phyloP scores from a whole-genome alignment of 2,797 vertebrate species.

The Arnoldichthys spilopterus region DNA sequence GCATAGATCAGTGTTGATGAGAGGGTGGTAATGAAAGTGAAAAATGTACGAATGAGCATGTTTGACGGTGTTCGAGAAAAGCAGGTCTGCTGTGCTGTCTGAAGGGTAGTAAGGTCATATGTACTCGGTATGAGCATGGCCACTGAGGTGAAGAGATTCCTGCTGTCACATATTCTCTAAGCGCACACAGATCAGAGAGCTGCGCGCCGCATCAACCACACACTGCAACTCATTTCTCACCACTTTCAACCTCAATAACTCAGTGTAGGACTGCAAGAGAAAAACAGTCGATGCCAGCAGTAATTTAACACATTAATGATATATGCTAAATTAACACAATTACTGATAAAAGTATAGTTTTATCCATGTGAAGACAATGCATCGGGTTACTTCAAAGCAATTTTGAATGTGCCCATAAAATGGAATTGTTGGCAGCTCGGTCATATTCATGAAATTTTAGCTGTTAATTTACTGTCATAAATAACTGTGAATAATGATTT shows the following conservation, averaged over 20 bases:
- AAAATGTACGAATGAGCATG: not conserved
- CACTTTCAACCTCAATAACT: constrained; percentile 1
- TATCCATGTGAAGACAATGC: no score
- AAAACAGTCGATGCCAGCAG: no score
- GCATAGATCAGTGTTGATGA: not conserved
- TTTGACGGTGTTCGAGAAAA: not conserved
- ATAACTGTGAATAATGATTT: no score
- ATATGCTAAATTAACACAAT: not conserved
- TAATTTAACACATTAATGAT: not conserved
- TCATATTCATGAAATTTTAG: no score
- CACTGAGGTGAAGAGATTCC: constrained; percentile 28
- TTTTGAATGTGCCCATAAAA: no score
- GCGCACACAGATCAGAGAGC: not conserved
- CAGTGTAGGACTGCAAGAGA: not conserved
- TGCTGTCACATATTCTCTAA: constrained; percentile 30
- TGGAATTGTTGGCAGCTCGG: no score
- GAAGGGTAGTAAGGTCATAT: constrained; percentile 8
- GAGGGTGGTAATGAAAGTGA: not conserved
- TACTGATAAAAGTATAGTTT: no score
- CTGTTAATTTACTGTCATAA: no score
- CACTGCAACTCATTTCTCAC: not conserved
- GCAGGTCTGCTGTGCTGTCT: not conserved
- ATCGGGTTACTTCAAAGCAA: not conserved
- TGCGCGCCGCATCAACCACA: constrained; percentile 19
- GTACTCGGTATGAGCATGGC: constrained; percentile 5